Evolutionary conservation across 2,888 invertebrate species (phyloP).

Genomic region (Cancer borealis): DNA sequence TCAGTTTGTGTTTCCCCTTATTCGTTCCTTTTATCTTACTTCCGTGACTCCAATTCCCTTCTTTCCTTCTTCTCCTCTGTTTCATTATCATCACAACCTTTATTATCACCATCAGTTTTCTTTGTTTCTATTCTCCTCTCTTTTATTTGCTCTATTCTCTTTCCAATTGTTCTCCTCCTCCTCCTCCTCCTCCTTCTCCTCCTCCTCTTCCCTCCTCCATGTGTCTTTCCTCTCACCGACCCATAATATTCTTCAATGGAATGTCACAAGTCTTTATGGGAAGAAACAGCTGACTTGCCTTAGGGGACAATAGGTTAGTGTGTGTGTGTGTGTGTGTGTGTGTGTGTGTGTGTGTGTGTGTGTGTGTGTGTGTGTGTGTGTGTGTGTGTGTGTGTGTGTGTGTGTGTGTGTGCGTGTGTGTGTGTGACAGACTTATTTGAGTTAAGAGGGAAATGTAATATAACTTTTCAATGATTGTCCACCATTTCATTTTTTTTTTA

Average conservation of each 20-base stretch:
- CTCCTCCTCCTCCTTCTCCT: not conserved
- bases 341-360: slow-evolving; percentile 29
- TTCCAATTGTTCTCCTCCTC: not conserved
- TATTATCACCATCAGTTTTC: not conserved
- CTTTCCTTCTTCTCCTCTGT: not conserved
- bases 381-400: slow-evolving; percentile 31
- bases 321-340: slow-evolving; percentile 24
- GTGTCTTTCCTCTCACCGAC: not conserved
- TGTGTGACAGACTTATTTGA: not conserved
- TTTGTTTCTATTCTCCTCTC: not conserved
- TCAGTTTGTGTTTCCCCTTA: not conserved
- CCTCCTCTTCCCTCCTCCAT: not conserved
- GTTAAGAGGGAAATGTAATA: too few species aligned
- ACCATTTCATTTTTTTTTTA: too few species aligned
- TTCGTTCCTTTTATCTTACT: not conserved
- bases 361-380: slow-evolving; percentile 18
- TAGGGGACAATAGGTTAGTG: not conserved
- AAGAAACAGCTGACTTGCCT: not conserved
- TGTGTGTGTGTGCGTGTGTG: not conserved
- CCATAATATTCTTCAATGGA: not conserved
- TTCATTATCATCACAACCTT: not conserved
- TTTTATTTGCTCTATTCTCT: not conserved
- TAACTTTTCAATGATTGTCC: too few species aligned
- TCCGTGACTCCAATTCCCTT: not conserved
- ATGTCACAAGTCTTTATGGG: slow-evolving; percentile 3